Evolutionary conservation across 1,140 invertebrate species (phyloP).

Genomic region (Solen grandis): DNA sequence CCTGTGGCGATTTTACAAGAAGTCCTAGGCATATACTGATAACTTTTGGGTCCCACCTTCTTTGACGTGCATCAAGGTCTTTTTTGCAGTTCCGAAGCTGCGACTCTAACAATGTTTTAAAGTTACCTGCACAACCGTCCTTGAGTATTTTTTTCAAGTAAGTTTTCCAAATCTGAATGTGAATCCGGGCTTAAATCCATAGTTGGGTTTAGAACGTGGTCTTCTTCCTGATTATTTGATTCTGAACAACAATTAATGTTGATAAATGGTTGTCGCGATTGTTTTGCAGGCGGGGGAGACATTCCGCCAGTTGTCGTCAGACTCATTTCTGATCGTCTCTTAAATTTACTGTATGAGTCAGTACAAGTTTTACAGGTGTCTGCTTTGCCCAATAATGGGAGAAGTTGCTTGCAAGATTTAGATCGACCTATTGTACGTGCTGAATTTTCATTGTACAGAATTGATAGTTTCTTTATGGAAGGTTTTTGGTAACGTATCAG

Average conservation of each 20-base stretch:
- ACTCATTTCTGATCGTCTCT: too few species aligned
- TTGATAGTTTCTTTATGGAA: slow-evolving; percentile 14
- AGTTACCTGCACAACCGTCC: too few species aligned
- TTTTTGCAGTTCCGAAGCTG: too few species aligned
- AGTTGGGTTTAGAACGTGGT: too few species aligned
- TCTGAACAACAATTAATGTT: too few species aligned
- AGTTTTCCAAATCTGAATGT: not conserved
- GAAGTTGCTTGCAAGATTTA: not conserved
- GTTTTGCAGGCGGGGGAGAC: not conserved
- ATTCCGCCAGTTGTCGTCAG: too few species aligned
- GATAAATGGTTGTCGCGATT: not conserved
- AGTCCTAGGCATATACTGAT: slow-evolving; percentile 40
- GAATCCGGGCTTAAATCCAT: too few species aligned
- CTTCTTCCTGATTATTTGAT: too few species aligned
- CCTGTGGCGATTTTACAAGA: slow-evolving; percentile 23
- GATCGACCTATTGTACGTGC: too few species aligned
- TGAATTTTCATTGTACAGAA: slow-evolving; percentile 2
- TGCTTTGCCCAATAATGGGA: slow-evolving; percentile 3
- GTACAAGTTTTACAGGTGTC: slow-evolving; percentile 25
- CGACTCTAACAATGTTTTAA: too few species aligned
- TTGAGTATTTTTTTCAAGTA: slow-evolving; percentile 1
- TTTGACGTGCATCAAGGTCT: slow-evolving; percentile 21
- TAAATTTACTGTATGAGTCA: slow-evolving; percentile 30
- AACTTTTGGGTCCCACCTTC: slow-evolving; percentile 38
- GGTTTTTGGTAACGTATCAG: too few species aligned